Evolutionary conservation across 2,888 invertebrate species (phyloP), one percentile per base, ranked within the genome.

Genomic region (Margaritifera margaritifera): DNA sequence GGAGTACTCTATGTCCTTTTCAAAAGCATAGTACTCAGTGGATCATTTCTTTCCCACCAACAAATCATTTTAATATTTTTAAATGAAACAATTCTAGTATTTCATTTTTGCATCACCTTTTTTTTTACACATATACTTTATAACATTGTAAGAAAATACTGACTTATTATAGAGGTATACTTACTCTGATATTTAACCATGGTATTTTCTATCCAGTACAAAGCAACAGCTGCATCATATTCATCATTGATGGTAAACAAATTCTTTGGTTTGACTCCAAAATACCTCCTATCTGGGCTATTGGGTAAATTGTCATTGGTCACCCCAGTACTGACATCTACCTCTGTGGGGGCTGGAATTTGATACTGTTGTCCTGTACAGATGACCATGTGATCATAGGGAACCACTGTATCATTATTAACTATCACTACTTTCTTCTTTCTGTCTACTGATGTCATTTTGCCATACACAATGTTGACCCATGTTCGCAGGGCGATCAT

Each of bases 401-500:
- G 88, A 8, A 90, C 87, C 18, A 83, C 58, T 0, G 81, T 74
- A n/a, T 66, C 74, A n/a, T 77, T 77, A 69, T 88, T 84, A n/a
- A 90, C 87, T 25, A 80, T 75, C 20, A 89, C 86, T 62, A 82
- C 74, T 71, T 89, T 90, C 80, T 86, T 86, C 55, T 86, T 85
- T 66, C 89, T 87, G 75, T 75, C 86, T 57, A 90, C 87, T 11
- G 81, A 74, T 4, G 89, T 89, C 89, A 90, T 88, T 73, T 87
- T 87, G 8, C 89, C 90, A 70, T 86, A 85, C 20, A 94, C 92
- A 4, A 94, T 90, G 81, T 94, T 94, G 0, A 94, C 91, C 90
- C 93, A 94, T 64, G 92, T 92, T 77, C 92, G 91, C 61, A 93
- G 91, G 0, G 93, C 92, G 11, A 93, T 90, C 77, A 92, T 91